A percentile compares a stretch with the other conserved stretches of the same genome.
These are phyloP conservation scores for Kradibia gibbosae DNA, from an alignment of 1,140 invertebrate genomes.

Conservation along the genomic window DNA sequence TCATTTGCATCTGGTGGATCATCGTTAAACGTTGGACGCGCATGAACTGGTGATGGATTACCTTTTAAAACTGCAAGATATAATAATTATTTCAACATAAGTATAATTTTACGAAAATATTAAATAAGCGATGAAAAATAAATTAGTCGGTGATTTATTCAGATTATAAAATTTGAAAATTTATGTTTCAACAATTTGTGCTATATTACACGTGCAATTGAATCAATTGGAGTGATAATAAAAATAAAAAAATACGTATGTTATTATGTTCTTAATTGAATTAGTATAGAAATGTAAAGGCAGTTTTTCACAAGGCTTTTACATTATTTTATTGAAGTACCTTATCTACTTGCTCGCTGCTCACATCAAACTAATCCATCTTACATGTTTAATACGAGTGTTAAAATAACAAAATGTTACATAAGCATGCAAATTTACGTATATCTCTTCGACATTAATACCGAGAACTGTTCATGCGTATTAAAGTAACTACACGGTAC, in stretches of 20 bases:
- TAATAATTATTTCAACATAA: not conserved
- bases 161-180: not conserved
- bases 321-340: not conserved
- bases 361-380: not conserved
- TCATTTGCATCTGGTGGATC: conserved; percentile 67
- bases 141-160: not conserved
- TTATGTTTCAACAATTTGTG: not conserved
- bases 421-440: conserved; percentile 9
- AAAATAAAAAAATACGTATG: too few relatives aligned
- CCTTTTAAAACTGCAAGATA: conserved; percentile 63
- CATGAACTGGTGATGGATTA: conserved; percentile 62
- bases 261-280: not conserved
- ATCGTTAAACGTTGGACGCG: conserved; percentile 65
- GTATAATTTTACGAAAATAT: not conserved
- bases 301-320: not conserved
- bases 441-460: conserved; percentile 2
- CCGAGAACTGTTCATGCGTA: not conserved
- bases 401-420: conserved; percentile 17
- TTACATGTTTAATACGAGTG: not conserved
- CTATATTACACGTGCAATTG: not conserved
- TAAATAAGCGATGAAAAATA: not conserved
- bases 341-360: not conserved
- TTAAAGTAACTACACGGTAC: not conserved
- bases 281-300: not conserved
- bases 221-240: too few relatives aligned